Conservation (phyloP, 2,888 invertebrate genomes). For the Bimastos eiseni region DNA sequence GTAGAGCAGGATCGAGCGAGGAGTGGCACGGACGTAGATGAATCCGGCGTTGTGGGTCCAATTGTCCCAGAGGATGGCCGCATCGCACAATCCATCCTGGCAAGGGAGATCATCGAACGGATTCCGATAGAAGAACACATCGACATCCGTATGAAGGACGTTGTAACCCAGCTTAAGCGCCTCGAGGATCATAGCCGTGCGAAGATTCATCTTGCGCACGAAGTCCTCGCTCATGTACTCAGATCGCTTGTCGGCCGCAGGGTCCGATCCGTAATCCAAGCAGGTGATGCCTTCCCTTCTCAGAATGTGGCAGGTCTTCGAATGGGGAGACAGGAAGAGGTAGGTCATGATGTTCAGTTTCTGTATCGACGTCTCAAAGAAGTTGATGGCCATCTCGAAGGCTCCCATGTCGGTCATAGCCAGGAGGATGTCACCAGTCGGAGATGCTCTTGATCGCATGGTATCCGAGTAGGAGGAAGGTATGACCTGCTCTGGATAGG, state of each 20-base stretch:
- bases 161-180: conserved; percentile 29
- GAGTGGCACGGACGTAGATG: conserved; percentile 25
- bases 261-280: conserved; percentile 15
- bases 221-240: conserved; percentile 28
- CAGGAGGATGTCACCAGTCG: conserved; percentile 25
- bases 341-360: conserved; percentile 28
- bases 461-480: not conserved
- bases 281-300: not conserved
- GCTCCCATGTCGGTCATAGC: conserved; percentile 27
- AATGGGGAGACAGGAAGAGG: conserved; percentile 26
- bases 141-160: conserved; percentile 33
- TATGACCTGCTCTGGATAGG: not conserved
- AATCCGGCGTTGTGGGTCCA: conserved; percentile 33
- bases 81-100: conserved; percentile 26
- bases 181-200: conserved; percentile 29
- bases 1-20: not conserved
- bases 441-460: not conserved
- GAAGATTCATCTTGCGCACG: conserved; percentile 32
- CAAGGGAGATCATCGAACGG: conserved; percentile 30
- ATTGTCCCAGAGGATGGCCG: conserved; percentile 16
- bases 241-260: not conserved
- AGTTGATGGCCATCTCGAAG: conserved; percentile 33
- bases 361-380: conserved; percentile 26
- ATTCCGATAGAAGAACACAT: conserved; percentile 30
- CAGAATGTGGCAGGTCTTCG: conserved; percentile 14